Evolutionary conservation across 2,797 vertebrate species (phyloP), one percentile per base, ranked within the genome.

Genomic region (Clarias fuscus): DNA sequence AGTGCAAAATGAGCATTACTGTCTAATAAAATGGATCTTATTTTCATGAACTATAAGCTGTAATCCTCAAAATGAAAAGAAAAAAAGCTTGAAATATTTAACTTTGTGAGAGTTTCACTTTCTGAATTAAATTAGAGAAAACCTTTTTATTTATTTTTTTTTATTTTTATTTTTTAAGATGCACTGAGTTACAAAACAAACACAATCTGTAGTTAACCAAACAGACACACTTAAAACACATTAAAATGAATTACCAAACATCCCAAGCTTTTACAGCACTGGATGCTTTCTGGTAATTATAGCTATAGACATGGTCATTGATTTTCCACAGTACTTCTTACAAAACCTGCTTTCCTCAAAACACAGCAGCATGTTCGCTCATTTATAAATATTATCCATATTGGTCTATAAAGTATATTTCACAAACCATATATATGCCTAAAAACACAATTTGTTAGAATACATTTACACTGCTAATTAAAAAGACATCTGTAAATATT

Each of bases 251-350:
- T 62, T 37, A 83, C 72, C 82, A 76, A 87, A 88, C 68, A 91
- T 93, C 90, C 68, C 86, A 81, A 92, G 92, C 91, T 71, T 83
- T 73, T 90, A 89, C 92, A 91, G 93, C 92, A 93, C 70, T 27
- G 86, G 87, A 86, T 58, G 30, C 86, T 91, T 90, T 87, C 84
- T 90, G 92, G 93, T 92, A 93, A 95, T 94, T 94, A 92, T 90
- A 94, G 33, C 88, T 72, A 87, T 87, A 37, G 88, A 91, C 91
- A 92, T 86, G 83, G 91, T 92, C 37, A 89, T 93, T 92, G 87
- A 65, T 86, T 84, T 86, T 83, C 89, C 89, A 92, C 90, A 91
- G 90, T 91, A 89, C 91, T 86, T 84, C 86, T 91, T 90, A 91
- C 88, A 92, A 93, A 86, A 89, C 85, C 89, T 2, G 86, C 79